Base-by-base conservation (phyloP, 2,888 invertebrate species). In the Pristionchus maxplancki region DNA sequence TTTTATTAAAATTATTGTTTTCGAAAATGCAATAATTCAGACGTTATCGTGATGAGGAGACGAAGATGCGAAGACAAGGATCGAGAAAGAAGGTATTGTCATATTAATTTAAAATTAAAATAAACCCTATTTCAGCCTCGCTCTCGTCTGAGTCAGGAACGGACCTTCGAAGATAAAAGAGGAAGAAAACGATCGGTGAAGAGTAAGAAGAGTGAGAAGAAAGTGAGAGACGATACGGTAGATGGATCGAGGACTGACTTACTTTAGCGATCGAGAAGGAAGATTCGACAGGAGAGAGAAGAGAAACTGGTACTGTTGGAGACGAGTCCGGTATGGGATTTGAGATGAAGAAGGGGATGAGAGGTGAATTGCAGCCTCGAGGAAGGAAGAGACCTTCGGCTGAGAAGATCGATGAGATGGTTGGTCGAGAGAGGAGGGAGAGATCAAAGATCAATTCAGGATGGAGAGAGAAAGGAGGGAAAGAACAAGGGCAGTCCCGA, bases 391-490 rank as follows among this genome's bases (percentile, higher is more conserved):
- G 62, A 1, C 15, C n/a, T 28, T 40, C 24, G 37, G 48, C 44
- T 28, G 84, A 84, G 37, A 58, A 48, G 31, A 58, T 24, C 6
- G 62, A 58, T 13, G 31, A 40, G 62, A 62, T 28, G 62, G 31
- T 15, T 3, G 84, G 58, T 34, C 5, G 37, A 48, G 17, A 34
- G 17, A 31, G 31, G 58, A 62, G 82, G n/a, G 37, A 84, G 37
- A 84, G 62, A 84, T 71, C 71, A 71, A 71, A 37, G 71, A 71
- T 71, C 71, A 71, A 64, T 71, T 71, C 71, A 71, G 71, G 84
- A 62, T 28, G 31, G 84, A 58, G 84, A 84, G 84, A 84, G 84
- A 58, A 48, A 81, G 81, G 71, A 71, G 8, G 71, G 71, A 37
- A 58, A 58, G 58, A 58, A 58, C 58, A 58, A 58, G 58, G 58